Conservation (phyloP, 2,113 vertebrate genomes). For the Antigone vipio region DNA sequence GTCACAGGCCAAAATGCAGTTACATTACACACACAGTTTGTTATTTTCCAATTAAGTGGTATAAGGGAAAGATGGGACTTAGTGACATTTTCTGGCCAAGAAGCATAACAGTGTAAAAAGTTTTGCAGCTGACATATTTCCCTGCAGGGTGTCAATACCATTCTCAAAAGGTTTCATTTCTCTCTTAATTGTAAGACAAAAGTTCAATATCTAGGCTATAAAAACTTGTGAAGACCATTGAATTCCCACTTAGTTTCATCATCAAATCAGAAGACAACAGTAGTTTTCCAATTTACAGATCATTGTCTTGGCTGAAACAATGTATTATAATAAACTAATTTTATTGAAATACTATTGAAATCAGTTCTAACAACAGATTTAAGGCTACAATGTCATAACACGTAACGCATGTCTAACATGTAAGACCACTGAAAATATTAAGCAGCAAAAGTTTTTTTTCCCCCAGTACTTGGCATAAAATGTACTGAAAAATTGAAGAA, state of each 20-base stretch:
- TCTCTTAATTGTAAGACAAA: constrained; percentile 69
- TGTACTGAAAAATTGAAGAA: background rate
- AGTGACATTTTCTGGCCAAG: background rate
- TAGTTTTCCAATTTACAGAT: background rate
- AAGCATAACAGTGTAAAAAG: background rate
- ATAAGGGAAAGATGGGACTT: background rate
- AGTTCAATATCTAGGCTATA: background rate
- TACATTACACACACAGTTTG: background rate
- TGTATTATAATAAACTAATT: background rate
- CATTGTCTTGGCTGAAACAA: background rate
- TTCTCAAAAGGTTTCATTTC: constrained; percentile 71
- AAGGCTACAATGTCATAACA: background rate
- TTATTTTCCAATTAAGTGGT: background rate
- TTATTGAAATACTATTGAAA: background rate
- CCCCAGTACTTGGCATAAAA: background rate
- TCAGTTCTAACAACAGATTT: background rate
- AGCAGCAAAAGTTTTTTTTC: background rate
- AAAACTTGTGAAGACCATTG: background rate
- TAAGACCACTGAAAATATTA: background rate
- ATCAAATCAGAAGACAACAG: background rate
- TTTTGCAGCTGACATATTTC: background rate
- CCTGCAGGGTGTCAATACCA: constrained; percentile 65
- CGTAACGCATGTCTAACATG: background rate
- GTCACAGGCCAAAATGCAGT: background rate
- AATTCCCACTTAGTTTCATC: constrained; percentile 48